These are phyloP conservation scores for Coelinius sp. DNA, from an alignment of 2,888 invertebrate genomes.

Conservation along the genomic window DNA sequence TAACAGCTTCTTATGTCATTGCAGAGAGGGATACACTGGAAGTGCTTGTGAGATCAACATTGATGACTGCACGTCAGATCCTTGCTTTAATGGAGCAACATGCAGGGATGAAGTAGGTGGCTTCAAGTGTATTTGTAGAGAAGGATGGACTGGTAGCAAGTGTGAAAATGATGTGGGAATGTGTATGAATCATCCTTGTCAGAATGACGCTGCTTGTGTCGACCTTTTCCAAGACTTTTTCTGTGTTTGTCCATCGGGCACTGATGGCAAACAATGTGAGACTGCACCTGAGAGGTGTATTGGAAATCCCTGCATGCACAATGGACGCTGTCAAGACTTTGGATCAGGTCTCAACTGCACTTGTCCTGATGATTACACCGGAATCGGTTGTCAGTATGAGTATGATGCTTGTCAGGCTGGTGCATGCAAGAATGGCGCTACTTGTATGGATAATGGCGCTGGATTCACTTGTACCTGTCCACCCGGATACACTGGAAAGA, in stretches of 20 bases:
- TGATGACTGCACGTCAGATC: slow-evolving; percentile 87
- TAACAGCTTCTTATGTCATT: slow-evolving; percentile 89
- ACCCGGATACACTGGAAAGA: slow-evolving; percentile 83
- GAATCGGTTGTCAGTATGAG: slow-evolving; percentile 94
- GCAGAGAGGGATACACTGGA: slow-evolving; percentile 91
- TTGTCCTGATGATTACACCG: slow-evolving; percentile 87
- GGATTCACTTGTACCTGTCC: slow-evolving; percentile 91
- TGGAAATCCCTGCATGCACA: slow-evolving; percentile 94
- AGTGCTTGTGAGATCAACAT: slow-evolving; percentile 87
- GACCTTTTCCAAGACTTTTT: slow-evolving; percentile 93
- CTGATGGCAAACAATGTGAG: slow-evolving; percentile 97
- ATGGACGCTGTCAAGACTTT: slow-evolving; percentile 95
- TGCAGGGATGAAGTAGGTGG: slow-evolving; percentile 89
- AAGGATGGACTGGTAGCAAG: slow-evolving; percentile 89
- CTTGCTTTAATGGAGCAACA: slow-evolving; percentile 90
- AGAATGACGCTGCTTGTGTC: slow-evolving; percentile 93
- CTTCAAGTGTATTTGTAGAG: slow-evolving; percentile 85
- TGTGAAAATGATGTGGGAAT: slow-evolving; percentile 92
- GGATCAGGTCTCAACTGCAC: slow-evolving; percentile 96
- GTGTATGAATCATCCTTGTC: slow-evolving; percentile 89
- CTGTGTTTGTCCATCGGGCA: slow-evolving; percentile 94
- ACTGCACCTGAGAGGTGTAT: slow-evolving; percentile 96
- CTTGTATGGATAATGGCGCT: slow-evolving; percentile 87
- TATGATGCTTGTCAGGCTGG: slow-evolving; percentile 92
- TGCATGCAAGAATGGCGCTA: slow-evolving; percentile 94